phyloP scores from a whole-genome alignment of 2,797 vertebrate genomes.

The Malurus leucopterus region DNA sequence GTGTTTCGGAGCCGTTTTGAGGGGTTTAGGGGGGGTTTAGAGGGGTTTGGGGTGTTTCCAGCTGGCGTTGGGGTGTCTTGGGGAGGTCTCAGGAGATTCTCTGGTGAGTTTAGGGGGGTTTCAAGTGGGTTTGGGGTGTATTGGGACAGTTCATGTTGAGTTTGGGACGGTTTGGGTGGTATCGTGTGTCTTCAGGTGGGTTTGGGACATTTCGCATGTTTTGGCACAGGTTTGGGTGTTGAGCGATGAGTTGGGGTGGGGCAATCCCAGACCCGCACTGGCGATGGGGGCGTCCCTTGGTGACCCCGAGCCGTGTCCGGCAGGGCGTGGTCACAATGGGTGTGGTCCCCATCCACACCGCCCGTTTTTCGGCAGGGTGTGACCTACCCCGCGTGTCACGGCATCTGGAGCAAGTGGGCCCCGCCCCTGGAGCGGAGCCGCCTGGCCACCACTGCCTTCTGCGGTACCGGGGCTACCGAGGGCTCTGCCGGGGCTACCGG shows the following conservation, averaged over 20 bases:
- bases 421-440: constrained; percentile 88
- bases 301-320: not conserved
- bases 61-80: not conserved
- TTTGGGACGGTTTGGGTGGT: too few relatives aligned
- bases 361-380: constrained; percentile 72
- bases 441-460: constrained; percentile 88
- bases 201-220: not conserved
- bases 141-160: not conserved
- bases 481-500: too few relatives aligned
- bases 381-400: constrained; percentile 89
- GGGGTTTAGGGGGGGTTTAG: not conserved
- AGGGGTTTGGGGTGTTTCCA: rapidly evolving
- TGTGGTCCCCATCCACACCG: rapidly evolving
- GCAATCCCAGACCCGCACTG: too few relatives aligned
- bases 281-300: rapidly evolving
- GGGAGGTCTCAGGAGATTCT: too few relatives aligned
- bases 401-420: constrained; percentile 93
- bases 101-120: rapidly evolving
- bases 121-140: not conserved
- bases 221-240: not conserved
- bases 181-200: not conserved
- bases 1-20: not conserved
- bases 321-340: not conserved
- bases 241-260: rapidly evolving
- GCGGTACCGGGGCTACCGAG: constrained; percentile 57